Percentiles rank a stretch among this genome's conserved stretches.
phyloP scores from a whole-genome alignment of 2,113 vertebrate species.

The Cottus gobio region DNA sequence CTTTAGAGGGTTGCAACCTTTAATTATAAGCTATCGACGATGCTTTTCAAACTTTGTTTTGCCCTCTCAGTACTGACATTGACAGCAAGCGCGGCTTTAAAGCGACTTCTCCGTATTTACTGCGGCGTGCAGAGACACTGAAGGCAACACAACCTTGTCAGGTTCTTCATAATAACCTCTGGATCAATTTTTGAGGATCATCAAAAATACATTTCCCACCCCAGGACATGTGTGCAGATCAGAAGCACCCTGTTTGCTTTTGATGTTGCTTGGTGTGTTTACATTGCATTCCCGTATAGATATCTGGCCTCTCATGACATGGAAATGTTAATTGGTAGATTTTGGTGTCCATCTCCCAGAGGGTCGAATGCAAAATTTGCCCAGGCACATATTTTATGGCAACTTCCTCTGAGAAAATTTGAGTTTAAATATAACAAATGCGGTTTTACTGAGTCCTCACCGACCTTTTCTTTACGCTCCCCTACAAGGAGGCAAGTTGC shows the following conservation, averaged over 20 bases:
- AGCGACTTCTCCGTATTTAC: not conserved
- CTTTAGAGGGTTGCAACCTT: slow-evolving; percentile 40
- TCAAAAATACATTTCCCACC: not conserved
- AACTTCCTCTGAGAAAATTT: not conserved
- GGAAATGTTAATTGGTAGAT: not conserved
- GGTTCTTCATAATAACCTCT: not conserved
- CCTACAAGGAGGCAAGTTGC: no score
- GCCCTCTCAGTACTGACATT: slow-evolving; percentile 30
- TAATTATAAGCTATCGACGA: slow-evolving; percentile 42
- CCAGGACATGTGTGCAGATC: not conserved
- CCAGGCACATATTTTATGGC: no score
- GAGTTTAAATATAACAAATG: no score
- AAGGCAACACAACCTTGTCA: slow-evolving; percentile 3
- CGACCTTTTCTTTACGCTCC: no score
- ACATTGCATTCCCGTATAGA: not conserved
- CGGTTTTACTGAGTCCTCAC: no score
- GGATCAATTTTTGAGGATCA: slow-evolving; percentile 34
- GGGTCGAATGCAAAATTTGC: not conserved
- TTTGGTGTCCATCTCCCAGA: not conserved
- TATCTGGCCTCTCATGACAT: not conserved
- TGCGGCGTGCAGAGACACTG: not conserved
- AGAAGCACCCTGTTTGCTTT: not conserved
- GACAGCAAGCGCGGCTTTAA: slow-evolving; percentile 5
- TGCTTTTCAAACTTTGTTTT: slow-evolving; percentile 30
- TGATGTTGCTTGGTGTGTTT: not conserved